phyloP scores from a whole-genome alignment of 2,113 vertebrate genomes.

The Rhinopomastus cyanomelas region DNA sequence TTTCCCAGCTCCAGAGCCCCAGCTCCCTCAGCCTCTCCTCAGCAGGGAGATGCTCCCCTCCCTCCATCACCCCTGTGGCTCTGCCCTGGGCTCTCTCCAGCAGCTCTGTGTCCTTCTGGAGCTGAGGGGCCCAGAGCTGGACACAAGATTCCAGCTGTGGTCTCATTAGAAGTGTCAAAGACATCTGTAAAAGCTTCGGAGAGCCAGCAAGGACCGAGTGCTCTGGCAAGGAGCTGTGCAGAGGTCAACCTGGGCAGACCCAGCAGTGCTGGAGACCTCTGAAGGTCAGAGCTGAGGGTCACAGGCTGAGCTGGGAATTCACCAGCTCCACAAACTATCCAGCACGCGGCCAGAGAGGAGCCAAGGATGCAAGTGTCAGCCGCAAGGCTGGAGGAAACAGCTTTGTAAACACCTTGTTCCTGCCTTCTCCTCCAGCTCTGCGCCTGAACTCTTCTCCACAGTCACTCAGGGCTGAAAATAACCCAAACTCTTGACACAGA shows the following conservation, averaged over 20 bases:
- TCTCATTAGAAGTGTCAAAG: background rate
- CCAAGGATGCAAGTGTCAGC: background rate
- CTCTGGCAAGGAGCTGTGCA: accelerated
- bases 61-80: too few species aligned
- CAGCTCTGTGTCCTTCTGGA: too few species aligned
- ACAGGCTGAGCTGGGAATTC: background rate
- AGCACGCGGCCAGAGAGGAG: background rate
- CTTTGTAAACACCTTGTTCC: conserved; percentile 43
- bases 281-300: background rate
- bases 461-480: conserved; percentile 38
- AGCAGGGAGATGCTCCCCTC: too few species aligned
- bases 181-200: background rate
- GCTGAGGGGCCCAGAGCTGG: too few species aligned
- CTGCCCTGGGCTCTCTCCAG: too few species aligned
- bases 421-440: conserved; percentile 1
- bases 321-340: background rate
- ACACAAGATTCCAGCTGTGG: too few species aligned
- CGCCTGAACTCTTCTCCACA: background rate
- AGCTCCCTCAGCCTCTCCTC: too few species aligned
- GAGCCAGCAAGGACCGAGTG: accelerated
- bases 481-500: background rate
- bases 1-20: too few species aligned
- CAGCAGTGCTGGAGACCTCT: background rate
- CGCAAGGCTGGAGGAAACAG: conserved; percentile 7
- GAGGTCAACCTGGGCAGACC: background rate